Evolutionary conservation across 2,113 vertebrate genomes (phyloP).

Genomic region (Macaca nemestrina): DNA sequence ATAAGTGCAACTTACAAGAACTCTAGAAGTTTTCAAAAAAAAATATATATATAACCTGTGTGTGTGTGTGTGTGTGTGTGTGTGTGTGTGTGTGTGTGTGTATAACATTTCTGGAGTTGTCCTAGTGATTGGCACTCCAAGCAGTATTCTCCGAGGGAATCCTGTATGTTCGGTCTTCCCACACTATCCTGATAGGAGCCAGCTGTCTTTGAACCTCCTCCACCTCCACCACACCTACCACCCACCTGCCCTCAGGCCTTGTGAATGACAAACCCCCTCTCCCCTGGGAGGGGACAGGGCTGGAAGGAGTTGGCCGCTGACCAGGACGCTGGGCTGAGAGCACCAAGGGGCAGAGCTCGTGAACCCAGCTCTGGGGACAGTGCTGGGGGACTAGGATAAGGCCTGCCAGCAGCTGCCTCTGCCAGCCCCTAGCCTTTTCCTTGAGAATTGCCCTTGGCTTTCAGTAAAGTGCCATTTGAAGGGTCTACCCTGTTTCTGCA

Average conservation of each 20-base stretch:
- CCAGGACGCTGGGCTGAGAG: neutral
- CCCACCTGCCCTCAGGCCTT: neutral
- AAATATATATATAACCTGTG: neutral
- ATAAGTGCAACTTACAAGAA: constrained; percentile 10
- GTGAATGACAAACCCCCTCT: neutral
- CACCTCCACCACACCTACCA: neutral
- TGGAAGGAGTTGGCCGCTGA: neutral
- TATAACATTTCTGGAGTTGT: neutral
- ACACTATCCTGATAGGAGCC: neutral
- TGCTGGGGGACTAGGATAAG: neutral
- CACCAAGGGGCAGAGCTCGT: neutral
- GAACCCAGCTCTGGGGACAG: neutral
- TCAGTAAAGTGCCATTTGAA: neutral
- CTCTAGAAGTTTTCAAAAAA: neutral
- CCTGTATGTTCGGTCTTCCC: neutral
- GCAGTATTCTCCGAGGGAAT: neutral
- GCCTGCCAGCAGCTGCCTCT: neutral
- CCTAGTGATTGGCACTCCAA: neutral
- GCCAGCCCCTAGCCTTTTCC: neutral
- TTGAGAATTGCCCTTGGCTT: neutral
- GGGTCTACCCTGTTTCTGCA: neutral
- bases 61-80: neutral
- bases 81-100: neutral
- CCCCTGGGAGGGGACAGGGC: neutral
- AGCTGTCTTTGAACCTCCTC: neutral